A percentile compares a stretch with the other conserved stretches of the same genome.
Evolutionary conservation across 1,140 invertebrate genomes (phyloP).

Genomic region (Eueides isabella): DNA sequence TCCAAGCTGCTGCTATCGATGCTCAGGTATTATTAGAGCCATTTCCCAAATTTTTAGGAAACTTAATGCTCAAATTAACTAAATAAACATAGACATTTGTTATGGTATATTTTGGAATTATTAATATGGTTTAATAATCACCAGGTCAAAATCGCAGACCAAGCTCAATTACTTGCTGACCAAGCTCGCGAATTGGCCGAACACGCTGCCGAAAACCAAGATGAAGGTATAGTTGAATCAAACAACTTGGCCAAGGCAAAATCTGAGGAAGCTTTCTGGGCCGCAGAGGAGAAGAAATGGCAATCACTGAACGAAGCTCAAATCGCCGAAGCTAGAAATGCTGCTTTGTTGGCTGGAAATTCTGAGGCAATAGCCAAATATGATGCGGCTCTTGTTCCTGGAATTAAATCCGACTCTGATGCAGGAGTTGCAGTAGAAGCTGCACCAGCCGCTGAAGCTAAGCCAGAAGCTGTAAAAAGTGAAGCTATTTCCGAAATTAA

Average conservation of each 20-base stretch:
- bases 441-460: constrained; percentile 20
- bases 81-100: too few species aligned
- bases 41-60: not conserved
- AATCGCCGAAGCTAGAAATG: constrained; percentile 53
- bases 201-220: constrained; percentile 51
- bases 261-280: constrained; percentile 42
- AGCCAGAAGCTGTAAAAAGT: constrained; percentile 23
- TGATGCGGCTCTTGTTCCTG: not conserved
- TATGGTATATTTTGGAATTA: not conserved
- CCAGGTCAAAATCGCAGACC: constrained; percentile 52
- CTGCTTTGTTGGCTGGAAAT: constrained; percentile 49
- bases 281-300: constrained; percentile 62
- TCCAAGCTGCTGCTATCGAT: constrained; percentile 64
- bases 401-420: constrained; percentile 18
- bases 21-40: constrained; percentile 47
- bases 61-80: too few species aligned
- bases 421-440: not conserved
- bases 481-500: constrained; percentile 28
- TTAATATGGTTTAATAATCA: not conserved
- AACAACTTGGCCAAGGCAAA: constrained; percentile 53
- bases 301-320: constrained; percentile 55
- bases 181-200: constrained; percentile 53
- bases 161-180: constrained; percentile 48
- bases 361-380: constrained; percentile 28
- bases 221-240: constrained; percentile 52